phyloP scores from a whole-genome alignment of 2,888 invertebrate genomes.

The Beris morrisii region DNA sequence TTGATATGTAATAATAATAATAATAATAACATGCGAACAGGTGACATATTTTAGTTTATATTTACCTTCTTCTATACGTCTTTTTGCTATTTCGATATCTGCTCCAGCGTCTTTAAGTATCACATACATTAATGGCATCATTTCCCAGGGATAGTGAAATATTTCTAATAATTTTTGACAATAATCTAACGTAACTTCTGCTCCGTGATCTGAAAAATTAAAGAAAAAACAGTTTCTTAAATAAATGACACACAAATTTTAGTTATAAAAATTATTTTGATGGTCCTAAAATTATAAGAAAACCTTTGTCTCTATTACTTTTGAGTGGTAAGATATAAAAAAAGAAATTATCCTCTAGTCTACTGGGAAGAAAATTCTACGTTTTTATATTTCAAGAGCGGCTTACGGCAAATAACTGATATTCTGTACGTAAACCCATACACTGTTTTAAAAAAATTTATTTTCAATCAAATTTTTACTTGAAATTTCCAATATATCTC shows the following conservation, averaged over 20 bases:
- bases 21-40: too few relatives aligned
- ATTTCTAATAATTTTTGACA: constrained; percentile 74
- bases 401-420: too few relatives aligned
- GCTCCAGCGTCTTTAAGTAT: constrained; percentile 75
- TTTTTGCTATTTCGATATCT: constrained; percentile 73
- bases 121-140: constrained; percentile 78
- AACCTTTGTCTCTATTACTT: background rate
- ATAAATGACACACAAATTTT: too few relatives aligned
- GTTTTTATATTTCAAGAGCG: too few relatives aligned
- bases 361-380: too few relatives aligned
- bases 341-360: too few relatives aligned
- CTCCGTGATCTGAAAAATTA: constrained; percentile 55
- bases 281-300: background rate
- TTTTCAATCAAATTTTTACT: too few relatives aligned
- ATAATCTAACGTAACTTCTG: constrained; percentile 68
- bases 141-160: constrained; percentile 78
- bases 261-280: too few relatives aligned
- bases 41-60: background rate
- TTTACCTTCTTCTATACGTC: constrained; percentile 75
- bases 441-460: too few relatives aligned
- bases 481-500: too few relatives aligned
- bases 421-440: too few relatives aligned
- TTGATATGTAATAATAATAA: too few relatives aligned
- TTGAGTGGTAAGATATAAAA: background rate
- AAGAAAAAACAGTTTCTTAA: constrained; percentile 26